These are phyloP conservation scores for Hozukius guyotensis DNA, from an alignment of 2,797 vertebrate species.

Conservation along the genomic window DNA sequence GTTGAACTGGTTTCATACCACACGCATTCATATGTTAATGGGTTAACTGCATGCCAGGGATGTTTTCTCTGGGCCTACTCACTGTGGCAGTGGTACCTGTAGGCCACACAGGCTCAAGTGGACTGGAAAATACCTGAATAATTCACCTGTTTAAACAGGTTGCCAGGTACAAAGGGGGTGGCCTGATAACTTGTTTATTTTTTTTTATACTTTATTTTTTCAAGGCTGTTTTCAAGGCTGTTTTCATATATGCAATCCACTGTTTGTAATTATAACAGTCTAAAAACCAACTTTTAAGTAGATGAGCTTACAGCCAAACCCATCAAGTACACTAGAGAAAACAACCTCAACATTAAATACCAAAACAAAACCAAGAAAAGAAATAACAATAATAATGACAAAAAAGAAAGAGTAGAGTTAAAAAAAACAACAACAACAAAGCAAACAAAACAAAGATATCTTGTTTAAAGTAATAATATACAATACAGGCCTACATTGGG, in stretches of 20 bases:
- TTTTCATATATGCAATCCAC: no score
- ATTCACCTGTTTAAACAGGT: constrained; percentile 43
- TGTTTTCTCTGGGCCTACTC: constrained; percentile 8
- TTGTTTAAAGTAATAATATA: constrained; percentile 1
- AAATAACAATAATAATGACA: no score
- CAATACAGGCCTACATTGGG: background rate
- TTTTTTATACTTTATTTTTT: no score
- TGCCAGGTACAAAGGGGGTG: background rate
- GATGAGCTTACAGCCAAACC: no score
- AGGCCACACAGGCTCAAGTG: constrained; percentile 25
- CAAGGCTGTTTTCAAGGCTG: no score
- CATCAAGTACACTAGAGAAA: no score
- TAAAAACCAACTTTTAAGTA: rapidly evolving
- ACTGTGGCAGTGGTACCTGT: background rate
- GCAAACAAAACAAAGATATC: background rate
- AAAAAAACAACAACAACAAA: no score
- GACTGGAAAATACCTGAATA: constrained; percentile 54
- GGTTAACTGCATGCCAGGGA: constrained; percentile 47
- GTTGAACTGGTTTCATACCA: constrained; percentile 66
- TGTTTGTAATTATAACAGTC: no score
- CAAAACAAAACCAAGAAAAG: no score
- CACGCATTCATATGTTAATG: constrained; percentile 73
- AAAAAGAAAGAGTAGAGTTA: no score
- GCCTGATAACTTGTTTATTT: background rate
- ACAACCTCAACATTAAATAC: no score